These are phyloP conservation scores for Euwallacea similis DNA, from an alignment of 1,140 invertebrate species.

Conservation along the genomic window DNA sequence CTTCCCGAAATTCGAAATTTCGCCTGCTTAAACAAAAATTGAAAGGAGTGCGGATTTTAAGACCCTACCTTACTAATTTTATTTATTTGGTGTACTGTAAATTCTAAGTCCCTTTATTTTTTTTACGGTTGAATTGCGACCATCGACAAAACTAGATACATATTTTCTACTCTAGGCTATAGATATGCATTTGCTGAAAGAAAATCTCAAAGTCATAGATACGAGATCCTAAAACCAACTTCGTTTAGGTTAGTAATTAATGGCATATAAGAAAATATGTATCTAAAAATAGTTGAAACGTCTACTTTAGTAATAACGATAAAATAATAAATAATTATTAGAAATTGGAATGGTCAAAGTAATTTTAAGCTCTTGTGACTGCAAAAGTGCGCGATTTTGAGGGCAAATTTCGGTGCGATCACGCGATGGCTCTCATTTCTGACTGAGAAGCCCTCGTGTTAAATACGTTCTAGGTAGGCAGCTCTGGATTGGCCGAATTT, in stretches of 20 bases:
- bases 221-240: no score
- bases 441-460: not conserved
- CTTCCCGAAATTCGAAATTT: no score
- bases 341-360: constrained; percentile 9
- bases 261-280: constrained; percentile 20
- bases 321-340: constrained; percentile 4
- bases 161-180: constrained; percentile 8
- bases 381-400: not conserved
- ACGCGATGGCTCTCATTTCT: not conserved
- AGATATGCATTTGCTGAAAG: not conserved
- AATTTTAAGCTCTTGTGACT: constrained; percentile 14
- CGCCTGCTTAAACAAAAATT: not conserved
- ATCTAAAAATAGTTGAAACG: constrained; percentile 21
- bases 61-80: not conserved
- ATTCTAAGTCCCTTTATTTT: not conserved
- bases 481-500: not conserved
- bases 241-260: no score
- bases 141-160: not conserved
- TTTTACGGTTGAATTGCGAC: not conserved
- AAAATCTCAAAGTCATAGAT: not conserved
- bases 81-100: not conserved
- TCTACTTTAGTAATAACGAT: constrained; percentile 14
- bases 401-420: not conserved
- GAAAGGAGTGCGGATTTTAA: not conserved
- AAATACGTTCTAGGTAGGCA: not conserved